Percentiles rank a stretch among this genome's conserved stretches.
phyloP scores from a whole-genome alignment of 2,797 vertebrate species.

The Hydrophis major region DNA sequence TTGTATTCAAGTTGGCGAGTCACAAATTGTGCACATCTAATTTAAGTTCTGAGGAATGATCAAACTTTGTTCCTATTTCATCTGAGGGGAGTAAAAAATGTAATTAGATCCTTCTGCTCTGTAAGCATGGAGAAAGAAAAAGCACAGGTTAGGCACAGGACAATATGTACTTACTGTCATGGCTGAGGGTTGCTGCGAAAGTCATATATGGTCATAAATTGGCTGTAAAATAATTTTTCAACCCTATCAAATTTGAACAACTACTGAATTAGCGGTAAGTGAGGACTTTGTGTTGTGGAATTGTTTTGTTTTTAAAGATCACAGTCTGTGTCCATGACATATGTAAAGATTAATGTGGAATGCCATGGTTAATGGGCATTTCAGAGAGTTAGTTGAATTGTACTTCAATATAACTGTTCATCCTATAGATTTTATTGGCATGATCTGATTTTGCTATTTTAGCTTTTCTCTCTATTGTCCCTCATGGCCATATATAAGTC shows the following conservation, averaged over 20 bases:
- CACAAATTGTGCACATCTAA: background rate
- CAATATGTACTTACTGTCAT: background rate
- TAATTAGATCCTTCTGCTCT: background rate
- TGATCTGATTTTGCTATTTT: background rate
- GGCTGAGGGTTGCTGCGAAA: background rate
- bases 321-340: background rate
- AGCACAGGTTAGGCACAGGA: background rate
- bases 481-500: background rate
- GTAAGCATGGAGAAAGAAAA: background rate
- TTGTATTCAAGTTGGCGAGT: background rate
- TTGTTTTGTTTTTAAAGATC: background rate
- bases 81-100: background rate
- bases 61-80: background rate
- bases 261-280: background rate
- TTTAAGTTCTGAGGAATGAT: background rate
- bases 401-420: background rate
- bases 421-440: background rate
- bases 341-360: background rate
- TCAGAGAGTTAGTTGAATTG: background rate
- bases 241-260: background rate
- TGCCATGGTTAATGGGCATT: background rate
- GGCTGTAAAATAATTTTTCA: background rate
- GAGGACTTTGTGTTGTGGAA: background rate
- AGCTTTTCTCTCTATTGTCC: background rate
- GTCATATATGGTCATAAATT: background rate